Conservation (phyloP, 2,888 invertebrate genomes). For the Parochlus steinenii region DNA sequence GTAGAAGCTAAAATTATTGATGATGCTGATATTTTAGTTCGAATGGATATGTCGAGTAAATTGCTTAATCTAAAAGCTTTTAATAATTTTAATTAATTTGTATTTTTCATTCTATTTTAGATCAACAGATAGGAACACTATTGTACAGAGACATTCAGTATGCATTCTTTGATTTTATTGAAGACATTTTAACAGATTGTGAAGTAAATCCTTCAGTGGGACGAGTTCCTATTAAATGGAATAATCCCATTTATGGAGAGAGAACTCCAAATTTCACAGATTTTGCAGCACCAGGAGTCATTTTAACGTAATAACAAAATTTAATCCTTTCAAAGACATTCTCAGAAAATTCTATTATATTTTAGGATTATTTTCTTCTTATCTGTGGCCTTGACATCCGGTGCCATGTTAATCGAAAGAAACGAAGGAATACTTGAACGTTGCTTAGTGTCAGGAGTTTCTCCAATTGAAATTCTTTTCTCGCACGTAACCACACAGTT, state of each 20-base stretch:
- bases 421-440: conserved; percentile 84
- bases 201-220: conserved; percentile 42
- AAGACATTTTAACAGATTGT: conserved; percentile 43
- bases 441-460: conserved; percentile 70
- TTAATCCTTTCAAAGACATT: conserved; percentile 1
- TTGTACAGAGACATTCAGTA: conserved; percentile 55
- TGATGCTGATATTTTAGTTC: conserved; percentile 48
- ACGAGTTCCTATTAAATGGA: conserved; percentile 37
- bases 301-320: conserved; percentile 55
- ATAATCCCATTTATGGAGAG: conserved; percentile 58
- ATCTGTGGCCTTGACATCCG: conserved; percentile 81
- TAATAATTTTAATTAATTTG: conserved; percentile 5
- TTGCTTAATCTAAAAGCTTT: too few relatives aligned
- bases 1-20: conserved; percentile 40
- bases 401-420: conserved; percentile 73
- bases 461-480: conserved; percentile 64
- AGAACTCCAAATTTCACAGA: conserved; percentile 73
- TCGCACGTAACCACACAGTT: conserved; percentile 81
- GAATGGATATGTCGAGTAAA: conserved; percentile 76
- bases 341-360: conserved; percentile 13
- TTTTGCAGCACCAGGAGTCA: conserved; percentile 86
- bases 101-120: conserved; percentile 32
- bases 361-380: conserved; percentile 81
- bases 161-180: conserved; percentile 56
- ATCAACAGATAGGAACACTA: conserved; percentile 76